Base-by-base conservation (phyloP, 2,888 invertebrate genomes). In the Heterodera filipjevi region DNA sequence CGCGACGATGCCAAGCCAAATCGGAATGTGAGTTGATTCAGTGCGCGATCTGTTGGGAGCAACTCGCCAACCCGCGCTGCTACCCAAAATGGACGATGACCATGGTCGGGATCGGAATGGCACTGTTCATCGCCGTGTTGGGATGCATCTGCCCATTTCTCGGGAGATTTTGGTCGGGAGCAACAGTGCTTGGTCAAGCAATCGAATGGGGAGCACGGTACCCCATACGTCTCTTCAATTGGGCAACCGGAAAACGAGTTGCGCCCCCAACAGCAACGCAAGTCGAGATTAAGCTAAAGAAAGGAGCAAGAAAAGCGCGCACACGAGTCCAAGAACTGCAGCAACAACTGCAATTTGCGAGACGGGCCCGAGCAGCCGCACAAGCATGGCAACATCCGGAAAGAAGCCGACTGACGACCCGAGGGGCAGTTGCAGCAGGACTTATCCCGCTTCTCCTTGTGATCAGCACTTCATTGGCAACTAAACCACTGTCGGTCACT, bases 41-140 rank as follows among this genome's bases (percentile, higher is more conserved):
- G 5, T 71, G 71, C 53, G 16, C 35, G 0, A 30, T 71, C 12
- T 71, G 71, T 14, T 71, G 71, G 71, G 71, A 71, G 30, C 19
- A 14, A 33, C 30, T 71, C 30, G 53, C 71, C 12, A 71, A 71
- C 3, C 71, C 71, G 0, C 30, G 32, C 16, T 71, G 71, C 30
- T 16, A 14, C 10, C 71, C 71, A 3, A 10, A 3, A 3, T 49
- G 27, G 30, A 16, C 71, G 3, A 16, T 16, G 35, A 2, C 53
- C 5, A 3, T 71, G 8, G 14, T 71, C 32, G 71, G 71, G 16
- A 27, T 71, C n/a, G 27, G 27, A 0, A 71, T 30, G 39, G 71
- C 71, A 6, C 10, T 71, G 5, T 12, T 71, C 1, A 0, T 71
- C 3, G 49, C 27, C 8, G 3, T 32, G 14, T 12, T 71, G 3